These are phyloP conservation scores for Paramuricea clavata DNA, from an alignment of 92 coral and sea anemone species.

Conservation along the genomic window DNA sequence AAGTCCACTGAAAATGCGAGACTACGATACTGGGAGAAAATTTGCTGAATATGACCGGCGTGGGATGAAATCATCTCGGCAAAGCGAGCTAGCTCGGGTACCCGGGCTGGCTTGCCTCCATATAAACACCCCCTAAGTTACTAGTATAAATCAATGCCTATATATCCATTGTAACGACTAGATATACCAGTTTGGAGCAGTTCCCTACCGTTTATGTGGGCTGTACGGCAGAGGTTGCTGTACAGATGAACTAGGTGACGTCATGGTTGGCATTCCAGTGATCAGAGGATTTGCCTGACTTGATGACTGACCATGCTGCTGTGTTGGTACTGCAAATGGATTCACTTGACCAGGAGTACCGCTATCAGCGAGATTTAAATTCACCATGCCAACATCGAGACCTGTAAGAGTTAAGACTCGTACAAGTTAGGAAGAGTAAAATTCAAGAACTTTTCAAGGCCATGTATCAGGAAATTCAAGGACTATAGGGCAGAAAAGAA, in stretches of 20 bases:
- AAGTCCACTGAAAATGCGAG: too few species aligned
- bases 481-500: too few species aligned
- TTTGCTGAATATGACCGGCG: too few species aligned
- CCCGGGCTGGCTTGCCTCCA: too few species aligned
- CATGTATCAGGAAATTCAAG: too few species aligned
- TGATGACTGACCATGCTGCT: not conserved
- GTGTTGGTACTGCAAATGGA: conserved; percentile 80
- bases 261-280: conserved; percentile 40
- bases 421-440: not conserved
- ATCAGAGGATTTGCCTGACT: conserved; percentile 33
- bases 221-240: conserved; percentile 52
- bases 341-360: conserved; percentile 81
- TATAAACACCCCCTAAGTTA: too few species aligned
- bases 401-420: conserved; percentile 51
- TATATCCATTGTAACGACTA: too few species aligned
- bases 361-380: conserved; percentile 77
- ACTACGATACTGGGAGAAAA: too few species aligned
- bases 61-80: too few species aligned
- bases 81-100: too few species aligned
- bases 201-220: conserved; percentile 37
- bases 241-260: conserved; percentile 42
- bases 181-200: not conserved
- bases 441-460: not conserved
- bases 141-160: too few species aligned
- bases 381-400: conserved; percentile 85